Evolutionary conservation across 2,797 vertebrate genomes (phyloP), one percentile per base, ranked within the genome.

Genomic region (Sebastes diploproa): DNA sequence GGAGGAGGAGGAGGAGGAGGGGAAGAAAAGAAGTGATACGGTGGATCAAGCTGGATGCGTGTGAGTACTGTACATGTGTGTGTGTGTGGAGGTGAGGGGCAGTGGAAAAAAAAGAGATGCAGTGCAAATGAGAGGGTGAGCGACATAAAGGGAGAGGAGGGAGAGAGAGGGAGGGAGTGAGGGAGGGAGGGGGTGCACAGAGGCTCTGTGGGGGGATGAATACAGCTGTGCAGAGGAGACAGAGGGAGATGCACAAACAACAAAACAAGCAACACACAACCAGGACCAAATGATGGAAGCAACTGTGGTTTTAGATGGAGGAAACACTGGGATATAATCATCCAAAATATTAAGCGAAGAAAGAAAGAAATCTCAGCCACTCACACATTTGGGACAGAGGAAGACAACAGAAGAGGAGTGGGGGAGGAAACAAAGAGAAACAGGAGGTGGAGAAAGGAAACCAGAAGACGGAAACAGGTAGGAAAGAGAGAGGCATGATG

Each of bases 141-240:
- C 74, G 75, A 78, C 18, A 71, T 29, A 70, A 88, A 78, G 30
- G 67, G 68, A 68, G 76, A 83, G 65, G 78, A 82, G 70, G 52
- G 75, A 70, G 62, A 23, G 42, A 3, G 58, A 55, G 72, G 60
- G 70, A 72, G 36, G 22, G 34, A 56, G 61, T 34, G 52, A 27
- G n/a, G 34, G 71, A 32, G 34, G 22, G 36, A 32, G 27, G 76
- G 84, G 81, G 20, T 80, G 60, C 79, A 89, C 71, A 71, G 60
- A 74, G 79, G 61, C 84, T 83, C 63, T 72, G 75, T 46, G 69
- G 76, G 82, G 82, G 86, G 85, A 96, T 95, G 95, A 91, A 96
- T 94, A 78, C 92, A 96, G 92, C 95, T 94, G 91, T 96, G 95
- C 92, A 95, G 86, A 95, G 52, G 95, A 96, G 83, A 90, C 85